A percentile compares a stretch with the other conserved stretches of the same genome.
Conservation (phyloP, 2,888 invertebrate genomes). For the Apotomis turbidana region DNA sequence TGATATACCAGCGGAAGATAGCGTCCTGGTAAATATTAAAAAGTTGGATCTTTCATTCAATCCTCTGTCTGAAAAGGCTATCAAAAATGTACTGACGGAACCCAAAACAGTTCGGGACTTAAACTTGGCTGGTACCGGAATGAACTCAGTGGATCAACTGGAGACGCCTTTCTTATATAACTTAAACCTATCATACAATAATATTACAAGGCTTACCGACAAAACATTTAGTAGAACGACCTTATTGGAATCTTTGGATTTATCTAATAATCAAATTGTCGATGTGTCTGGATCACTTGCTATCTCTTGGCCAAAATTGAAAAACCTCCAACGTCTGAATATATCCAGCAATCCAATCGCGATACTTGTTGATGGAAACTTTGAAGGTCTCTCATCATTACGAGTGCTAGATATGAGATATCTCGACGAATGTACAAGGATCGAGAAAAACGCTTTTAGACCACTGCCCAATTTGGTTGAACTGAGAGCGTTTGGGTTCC, state of each 20-base stretch:
- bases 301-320: slow-evolving; percentile 87
- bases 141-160: slow-evolving; percentile 86
- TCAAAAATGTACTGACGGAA: slow-evolving; percentile 91
- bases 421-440: slow-evolving; percentile 87
- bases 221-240: slow-evolving; percentile 91
- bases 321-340: slow-evolving; percentile 89
- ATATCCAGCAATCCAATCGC: slow-evolving; percentile 93
- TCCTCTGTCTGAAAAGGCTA: slow-evolving; percentile 89
- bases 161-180: slow-evolving; percentile 93
- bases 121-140: slow-evolving; percentile 92
- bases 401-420: slow-evolving; percentile 86
- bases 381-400: slow-evolving; percentile 87
- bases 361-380: slow-evolving; percentile 89
- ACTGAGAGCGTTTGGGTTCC: slow-evolving; percentile 89
- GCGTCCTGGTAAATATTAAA: slow-evolving; percentile 94
- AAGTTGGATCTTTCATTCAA: slow-evolving; percentile 93
- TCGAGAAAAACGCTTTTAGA: slow-evolving; percentile 93
- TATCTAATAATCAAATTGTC: slow-evolving; percentile 88
- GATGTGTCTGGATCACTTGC: slow-evolving; percentile 85
- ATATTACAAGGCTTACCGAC: slow-evolving; percentile 86
- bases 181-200: slow-evolving; percentile 91
- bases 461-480: slow-evolving; percentile 87
- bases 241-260: slow-evolving; percentile 89
- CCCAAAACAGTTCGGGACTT: slow-evolving; percentile 93
- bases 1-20: slow-evolving; percentile 92